A percentile compares a stretch with the other conserved stretches of the same genome.
These are phyloP conservation scores for Pristionchus fissidentatus DNA, from an alignment of 2,888 invertebrate genomes.

Conservation along the genomic window DNA sequence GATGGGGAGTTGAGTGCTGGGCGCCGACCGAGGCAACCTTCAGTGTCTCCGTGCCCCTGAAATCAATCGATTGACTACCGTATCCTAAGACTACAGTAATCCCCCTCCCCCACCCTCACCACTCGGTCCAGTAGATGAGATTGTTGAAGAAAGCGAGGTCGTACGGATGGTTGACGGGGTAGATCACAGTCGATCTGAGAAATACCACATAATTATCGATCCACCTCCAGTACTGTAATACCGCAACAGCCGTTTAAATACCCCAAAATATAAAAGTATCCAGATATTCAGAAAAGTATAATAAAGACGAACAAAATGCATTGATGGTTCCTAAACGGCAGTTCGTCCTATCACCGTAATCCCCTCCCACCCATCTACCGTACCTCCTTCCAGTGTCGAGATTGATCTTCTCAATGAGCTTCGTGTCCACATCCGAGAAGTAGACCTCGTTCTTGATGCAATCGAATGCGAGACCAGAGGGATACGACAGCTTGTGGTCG, in stretches of 20 bases:
- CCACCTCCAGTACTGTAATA: neutral
- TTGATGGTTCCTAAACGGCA: too few species aligned
- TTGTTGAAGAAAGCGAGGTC: constrained; percentile 64
- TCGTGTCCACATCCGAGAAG: constrained; percentile 58
- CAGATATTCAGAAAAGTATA: constrained; percentile 46
- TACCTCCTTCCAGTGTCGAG: constrained; percentile 55
- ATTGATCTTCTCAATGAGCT: constrained; percentile 63
- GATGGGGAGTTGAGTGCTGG: constrained; percentile 55
- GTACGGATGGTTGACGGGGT: constrained; percentile 59
- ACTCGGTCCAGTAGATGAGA: constrained; percentile 62
- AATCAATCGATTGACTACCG: constrained; percentile 4
- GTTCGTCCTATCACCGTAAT: neutral
- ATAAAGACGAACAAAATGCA: too few species aligned
- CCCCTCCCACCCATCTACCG: neutral
- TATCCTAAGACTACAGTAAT: neutral
- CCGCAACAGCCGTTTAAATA: neutral
- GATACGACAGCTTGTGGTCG: constrained; percentile 60
- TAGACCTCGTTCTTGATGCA: constrained; percentile 60
- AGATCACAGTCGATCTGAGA: constrained; percentile 33
- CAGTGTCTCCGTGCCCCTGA: constrained; percentile 58
- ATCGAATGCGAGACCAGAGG: constrained; percentile 62
- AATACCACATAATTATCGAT: neutral
- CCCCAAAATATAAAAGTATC: constrained; percentile 53
- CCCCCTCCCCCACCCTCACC: constrained; percentile 22
- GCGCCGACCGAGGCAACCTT: constrained; percentile 57